These are phyloP conservation scores for Bubo blakistoni DNA, from an alignment of 2,113 vertebrate genomes.

Conservation along the genomic window DNA sequence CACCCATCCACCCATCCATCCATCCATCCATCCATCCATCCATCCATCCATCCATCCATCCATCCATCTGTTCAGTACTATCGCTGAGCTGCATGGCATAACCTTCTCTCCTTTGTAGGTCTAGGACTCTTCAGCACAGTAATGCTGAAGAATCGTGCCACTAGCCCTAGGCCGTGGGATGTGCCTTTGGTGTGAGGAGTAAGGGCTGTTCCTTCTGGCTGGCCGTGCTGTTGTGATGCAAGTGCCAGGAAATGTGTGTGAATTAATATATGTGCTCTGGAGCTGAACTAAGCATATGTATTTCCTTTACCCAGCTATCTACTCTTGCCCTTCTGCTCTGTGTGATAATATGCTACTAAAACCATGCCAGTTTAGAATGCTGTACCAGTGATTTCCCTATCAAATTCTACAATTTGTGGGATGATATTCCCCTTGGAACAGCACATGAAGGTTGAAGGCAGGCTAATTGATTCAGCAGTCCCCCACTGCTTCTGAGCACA, in stretches of 20 bases:
- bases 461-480: conserved; percentile 20
- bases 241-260: not conserved
- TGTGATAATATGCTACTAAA: not conserved
- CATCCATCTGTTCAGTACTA: not conserved
- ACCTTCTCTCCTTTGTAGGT: not conserved
- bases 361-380: not conserved
- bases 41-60: not conserved
- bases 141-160: not conserved
- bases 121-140: not conserved
- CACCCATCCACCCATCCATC: not conserved
- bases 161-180: not conserved
- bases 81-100: not conserved
- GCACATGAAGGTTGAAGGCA: not conserved
- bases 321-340: not conserved
- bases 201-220: not conserved
- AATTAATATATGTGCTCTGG: not conserved
- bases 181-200: not conserved
- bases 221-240: not conserved
- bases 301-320: not conserved
- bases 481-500: not conserved
- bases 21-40: not conserved
- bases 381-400: not conserved
- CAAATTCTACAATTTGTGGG: not conserved
- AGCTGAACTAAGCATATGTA: not conserved
- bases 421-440: conserved; percentile 10